phyloP scores from a whole-genome alignment of 2,797 vertebrate genomes.

The Rallus crepitans region DNA sequence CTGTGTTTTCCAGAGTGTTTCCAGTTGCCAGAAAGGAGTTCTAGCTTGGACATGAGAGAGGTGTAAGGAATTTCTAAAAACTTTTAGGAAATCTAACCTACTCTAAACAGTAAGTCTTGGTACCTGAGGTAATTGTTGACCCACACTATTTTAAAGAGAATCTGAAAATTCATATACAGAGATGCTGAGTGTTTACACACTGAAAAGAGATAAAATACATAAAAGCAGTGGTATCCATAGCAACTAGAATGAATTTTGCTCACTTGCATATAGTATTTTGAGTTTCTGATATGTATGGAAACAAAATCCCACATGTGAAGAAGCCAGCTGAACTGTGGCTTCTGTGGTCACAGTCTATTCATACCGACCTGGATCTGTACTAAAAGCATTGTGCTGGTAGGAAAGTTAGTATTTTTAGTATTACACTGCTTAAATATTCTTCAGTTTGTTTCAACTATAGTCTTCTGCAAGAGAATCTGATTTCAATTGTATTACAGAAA shows the following conservation, averaged over 20 bases:
- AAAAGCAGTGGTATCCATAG: background rate
- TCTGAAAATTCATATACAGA: background rate
- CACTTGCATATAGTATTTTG: background rate
- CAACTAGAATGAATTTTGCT: background rate
- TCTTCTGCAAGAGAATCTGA: background rate
- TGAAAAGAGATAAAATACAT: background rate
- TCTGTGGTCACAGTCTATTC: background rate
- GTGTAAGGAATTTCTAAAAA: background rate
- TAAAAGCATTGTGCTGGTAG: background rate
- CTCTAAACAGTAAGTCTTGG: background rate
- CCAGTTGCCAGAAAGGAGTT: background rate
- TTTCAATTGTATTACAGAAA: background rate
- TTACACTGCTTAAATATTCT: background rate
- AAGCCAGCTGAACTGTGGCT: slow-evolving; percentile 10
- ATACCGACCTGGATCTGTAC: background rate
- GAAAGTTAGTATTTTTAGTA: background rate
- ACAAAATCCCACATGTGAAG: background rate
- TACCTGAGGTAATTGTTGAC: background rate
- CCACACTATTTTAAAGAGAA: background rate
- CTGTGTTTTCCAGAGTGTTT: background rate
- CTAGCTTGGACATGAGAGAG: background rate
- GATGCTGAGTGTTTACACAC: background rate
- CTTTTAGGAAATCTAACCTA: background rate
- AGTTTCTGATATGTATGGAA: background rate
- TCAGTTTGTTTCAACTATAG: background rate